These are phyloP conservation scores for Dicrostonyx torquatus DNA, from an alignment of 2,797 vertebrate species.

Conservation along the genomic window DNA sequence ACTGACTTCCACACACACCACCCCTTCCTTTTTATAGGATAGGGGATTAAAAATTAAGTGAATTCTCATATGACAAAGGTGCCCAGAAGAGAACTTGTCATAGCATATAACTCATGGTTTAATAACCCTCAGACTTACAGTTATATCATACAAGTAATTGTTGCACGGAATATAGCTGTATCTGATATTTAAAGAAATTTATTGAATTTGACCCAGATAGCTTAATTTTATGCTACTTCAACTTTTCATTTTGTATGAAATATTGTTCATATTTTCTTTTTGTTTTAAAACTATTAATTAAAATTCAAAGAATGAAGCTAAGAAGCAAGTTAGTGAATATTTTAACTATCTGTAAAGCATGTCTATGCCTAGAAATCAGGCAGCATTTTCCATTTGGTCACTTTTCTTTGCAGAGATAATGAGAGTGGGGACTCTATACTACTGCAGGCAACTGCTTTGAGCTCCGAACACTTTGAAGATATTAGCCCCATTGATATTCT, in stretches of 20 bases:
- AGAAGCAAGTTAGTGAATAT: conserved; percentile 66
- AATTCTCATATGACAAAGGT: conserved; percentile 21
- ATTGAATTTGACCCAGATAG: background rate
- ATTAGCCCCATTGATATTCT: conserved; percentile 86
- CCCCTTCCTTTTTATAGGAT: background rate
- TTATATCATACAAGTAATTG: background rate
- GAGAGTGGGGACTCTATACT: conserved; percentile 76
- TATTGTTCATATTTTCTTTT: conserved; percentile 2
- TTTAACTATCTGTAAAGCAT: conserved; percentile 65
- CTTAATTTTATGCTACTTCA: conserved; percentile 19
- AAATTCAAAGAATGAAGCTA: conserved; percentile 57
- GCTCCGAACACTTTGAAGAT: conserved; percentile 83
- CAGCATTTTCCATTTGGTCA: conserved; percentile 77
- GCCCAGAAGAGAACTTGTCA: background rate
- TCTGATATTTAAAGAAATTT: background rate
- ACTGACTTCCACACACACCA: background rate
- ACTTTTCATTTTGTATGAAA: background rate
- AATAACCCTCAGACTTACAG: background rate
- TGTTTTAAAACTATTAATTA: conserved; percentile 43
- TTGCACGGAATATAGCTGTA: background rate
- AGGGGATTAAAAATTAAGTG: background rate
- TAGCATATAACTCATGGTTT: background rate
- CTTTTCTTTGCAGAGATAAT: conserved; percentile 82
- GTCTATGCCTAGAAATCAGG: conserved; percentile 54
- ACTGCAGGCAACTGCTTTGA: conserved; percentile 84